Conservation (phyloP, 2,113 vertebrate species). For the Eudorcas thomsonii region DNA sequence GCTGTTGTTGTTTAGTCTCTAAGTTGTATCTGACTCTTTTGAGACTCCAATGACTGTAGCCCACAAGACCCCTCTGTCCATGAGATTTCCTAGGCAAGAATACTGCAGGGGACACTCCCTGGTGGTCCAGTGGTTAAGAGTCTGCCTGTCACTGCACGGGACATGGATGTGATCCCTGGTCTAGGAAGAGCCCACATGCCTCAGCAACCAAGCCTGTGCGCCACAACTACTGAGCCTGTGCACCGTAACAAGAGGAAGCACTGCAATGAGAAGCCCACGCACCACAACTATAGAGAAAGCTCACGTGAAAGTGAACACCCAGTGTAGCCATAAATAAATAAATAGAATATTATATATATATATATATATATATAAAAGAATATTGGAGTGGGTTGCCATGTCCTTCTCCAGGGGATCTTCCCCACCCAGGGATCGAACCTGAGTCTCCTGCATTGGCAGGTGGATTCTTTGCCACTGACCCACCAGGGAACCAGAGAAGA, state of each 20-base stretch:
- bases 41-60: neutral
- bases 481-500: neutral
- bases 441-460: neutral
- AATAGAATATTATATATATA: neutral
- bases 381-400: neutral
- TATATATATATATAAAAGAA: neutral
- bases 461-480: neutral
- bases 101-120: neutral
- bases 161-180: neutral
- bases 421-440: neutral
- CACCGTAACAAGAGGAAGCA: rapidly evolving
- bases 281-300: neutral
- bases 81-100: neutral
- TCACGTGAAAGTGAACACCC: neutral
- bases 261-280: neutral
- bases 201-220: neutral
- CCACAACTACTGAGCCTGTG: neutral
- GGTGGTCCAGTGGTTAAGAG: neutral
- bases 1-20: neutral
- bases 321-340: neutral
- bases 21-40: neutral
- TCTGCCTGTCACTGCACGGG: neutral
- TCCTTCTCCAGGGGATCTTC: neutral
- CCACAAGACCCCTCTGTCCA: neutral
- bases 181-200: neutral